Evolutionary conservation across 1,140 invertebrate species (phyloP), one percentile per base, ranked within the genome.

Genomic region (Drosophila albomicans): DNA sequence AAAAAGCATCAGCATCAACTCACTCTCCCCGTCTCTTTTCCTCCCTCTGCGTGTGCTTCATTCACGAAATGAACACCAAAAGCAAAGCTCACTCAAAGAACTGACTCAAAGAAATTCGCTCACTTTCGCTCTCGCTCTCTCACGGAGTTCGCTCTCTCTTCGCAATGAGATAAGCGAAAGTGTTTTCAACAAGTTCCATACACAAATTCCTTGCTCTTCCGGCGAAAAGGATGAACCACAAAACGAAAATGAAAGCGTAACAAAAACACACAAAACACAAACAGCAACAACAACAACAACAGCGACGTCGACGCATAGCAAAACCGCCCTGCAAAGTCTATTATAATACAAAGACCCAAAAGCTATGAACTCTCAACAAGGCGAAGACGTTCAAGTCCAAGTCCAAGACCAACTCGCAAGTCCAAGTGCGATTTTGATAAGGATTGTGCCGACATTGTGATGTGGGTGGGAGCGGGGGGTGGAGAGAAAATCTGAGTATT

Each of bases 131-230:
- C 38, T 38, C 32, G 2, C 43, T 38, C 51, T 35, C 25, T 1
- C 43, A 20, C 51, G 28, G 20, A 25, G 20, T 25, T 25, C 63
- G 11, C 11, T 46, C 68, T 41, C 32, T 64, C 64, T 49, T 25
- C 20, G 7, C 7, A 13, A 1, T 51, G 8, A 52, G 45, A 69
- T 51, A 79, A 74, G 69, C 66, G 85, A 89, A 89, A 89, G 85
- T 89, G 86, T 85, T 89, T 89, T 85, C 85, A 89, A 89, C 85
- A 89, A 89, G 85, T 89, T 89, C 81, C 51, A 68, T 73, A 38
- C 32, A 62, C 63, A 8, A 69, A 68, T 64, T 66, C 13, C 15
- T 64, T 76, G 54, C 74, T 87, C 84, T 88, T 87, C 84, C 77
- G 78, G 79, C 72, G 48, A 63, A 66, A 81, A 78, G 81, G 81